A percentile compares a stretch with the other conserved stretches of the same genome.
phyloP scores from a whole-genome alignment of 1,140 invertebrate genomes.

The Phymorhynchus buccinoides region DNA sequence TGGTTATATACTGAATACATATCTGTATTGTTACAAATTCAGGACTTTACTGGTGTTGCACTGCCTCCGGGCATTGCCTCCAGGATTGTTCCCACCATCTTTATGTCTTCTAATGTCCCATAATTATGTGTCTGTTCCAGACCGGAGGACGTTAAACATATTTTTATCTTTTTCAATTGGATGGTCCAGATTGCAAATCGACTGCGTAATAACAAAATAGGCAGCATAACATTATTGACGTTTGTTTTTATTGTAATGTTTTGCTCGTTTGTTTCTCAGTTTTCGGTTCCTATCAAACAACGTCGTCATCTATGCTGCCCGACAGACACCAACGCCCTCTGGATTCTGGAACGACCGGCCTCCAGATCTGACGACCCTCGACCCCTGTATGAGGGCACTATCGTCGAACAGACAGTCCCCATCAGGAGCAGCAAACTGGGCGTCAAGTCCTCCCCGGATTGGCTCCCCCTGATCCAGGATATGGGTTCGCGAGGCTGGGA shows the following conservation, averaged over 20 bases:
- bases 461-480: neutral
- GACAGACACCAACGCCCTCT: neutral
- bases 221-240: no score
- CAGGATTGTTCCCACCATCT: no score
- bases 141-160: no score
- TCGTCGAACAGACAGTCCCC: neutral
- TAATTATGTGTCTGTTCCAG: no score
- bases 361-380: neutral
- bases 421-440: neutral
- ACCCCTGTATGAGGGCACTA: conserved; percentile 23
- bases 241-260: neutral
- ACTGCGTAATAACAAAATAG: no score
- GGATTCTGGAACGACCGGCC: neutral
- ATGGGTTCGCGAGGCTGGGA: conserved; percentile 22
- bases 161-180: no score
- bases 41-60: no score
- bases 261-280: neutral
- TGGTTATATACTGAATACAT: no score
- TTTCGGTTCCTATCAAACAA: neutral
- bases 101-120: no score
- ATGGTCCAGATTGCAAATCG: no score
- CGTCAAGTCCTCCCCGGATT: neutral
- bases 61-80: no score
- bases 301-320: neutral
- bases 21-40: no score